These are phyloP conservation scores for Porites lobata DNA, from an alignment of 92 coral and sea anemone genomes.

Conservation along the genomic window DNA sequence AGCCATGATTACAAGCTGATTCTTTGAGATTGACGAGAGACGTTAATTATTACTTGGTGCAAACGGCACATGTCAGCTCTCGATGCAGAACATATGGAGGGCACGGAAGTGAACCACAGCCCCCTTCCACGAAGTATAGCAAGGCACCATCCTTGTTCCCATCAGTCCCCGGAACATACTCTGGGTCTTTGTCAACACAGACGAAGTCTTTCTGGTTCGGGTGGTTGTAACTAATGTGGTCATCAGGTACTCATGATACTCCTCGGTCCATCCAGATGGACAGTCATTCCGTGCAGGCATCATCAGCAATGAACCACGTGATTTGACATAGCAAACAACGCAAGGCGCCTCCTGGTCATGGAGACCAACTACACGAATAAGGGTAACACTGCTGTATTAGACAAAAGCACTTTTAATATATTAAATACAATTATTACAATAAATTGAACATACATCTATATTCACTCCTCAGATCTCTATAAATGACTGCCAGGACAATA, in stretches of 20 bases:
- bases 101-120: neutral
- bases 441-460: too few species aligned
- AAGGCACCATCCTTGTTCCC: neutral
- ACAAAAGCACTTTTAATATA: too few species aligned
- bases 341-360: neutral
- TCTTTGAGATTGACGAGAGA: too few species aligned
- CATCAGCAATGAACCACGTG: conserved; percentile 75
- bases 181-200: conserved; percentile 77
- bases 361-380: too few species aligned
- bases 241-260: conserved; percentile 86
- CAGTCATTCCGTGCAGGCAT: conserved; percentile 75
- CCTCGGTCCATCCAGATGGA: conserved; percentile 78
- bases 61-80: conserved; percentile 84
- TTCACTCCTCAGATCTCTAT: too few species aligned
- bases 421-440: too few species aligned
- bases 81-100: neutral
- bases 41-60: conserved; percentile 43
- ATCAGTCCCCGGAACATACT: conserved; percentile 42
- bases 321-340: conserved; percentile 63
- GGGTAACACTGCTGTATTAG: too few species aligned
- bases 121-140: neutral
- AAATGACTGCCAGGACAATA: too few species aligned
- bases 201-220: conserved; percentile 47
- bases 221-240: conserved; percentile 54
- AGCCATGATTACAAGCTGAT: too few species aligned